Evolutionary conservation across 2,888 invertebrate species (phyloP).

Genomic region (Hydropsyche betteni): DNA sequence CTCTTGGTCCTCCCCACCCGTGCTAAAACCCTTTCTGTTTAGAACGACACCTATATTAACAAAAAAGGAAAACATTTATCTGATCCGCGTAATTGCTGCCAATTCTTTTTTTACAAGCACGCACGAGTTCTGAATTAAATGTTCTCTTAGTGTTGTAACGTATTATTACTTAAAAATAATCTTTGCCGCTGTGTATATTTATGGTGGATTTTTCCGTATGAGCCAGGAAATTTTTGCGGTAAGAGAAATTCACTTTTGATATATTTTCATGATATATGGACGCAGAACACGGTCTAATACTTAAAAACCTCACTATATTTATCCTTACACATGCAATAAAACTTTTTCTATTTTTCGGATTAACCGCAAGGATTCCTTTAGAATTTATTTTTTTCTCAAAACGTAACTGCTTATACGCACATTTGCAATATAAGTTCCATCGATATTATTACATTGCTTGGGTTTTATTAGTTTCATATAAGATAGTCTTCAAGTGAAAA

Average conservation of each 20-base stretch:
- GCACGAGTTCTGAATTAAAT: too few relatives aligned
- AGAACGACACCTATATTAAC: conserved; percentile 13
- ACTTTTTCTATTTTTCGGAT: conserved; percentile 27
- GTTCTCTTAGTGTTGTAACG: too few relatives aligned
- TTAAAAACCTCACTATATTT: conserved; percentile 18
- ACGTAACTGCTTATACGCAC: too few relatives aligned
- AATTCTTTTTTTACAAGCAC: not conserved
- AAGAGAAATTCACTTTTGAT: conserved; percentile 13
- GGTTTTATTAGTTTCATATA: too few relatives aligned
- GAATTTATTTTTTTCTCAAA: not conserved
- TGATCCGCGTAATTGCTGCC: conserved; percentile 18
- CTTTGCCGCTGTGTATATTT: not conserved
- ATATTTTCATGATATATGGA: conserved; percentile 21
- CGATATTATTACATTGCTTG: too few relatives aligned
- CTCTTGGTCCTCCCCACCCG: too few relatives aligned
- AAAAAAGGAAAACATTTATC: conserved; percentile 30
- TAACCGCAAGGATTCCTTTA: not conserved
- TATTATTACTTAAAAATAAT: too few relatives aligned
- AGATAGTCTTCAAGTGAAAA: too few relatives aligned
- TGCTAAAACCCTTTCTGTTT: conserved; percentile 20
- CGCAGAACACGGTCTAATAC: conserved; percentile 27
- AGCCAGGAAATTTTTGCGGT: not conserved
- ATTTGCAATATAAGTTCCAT: too few relatives aligned
- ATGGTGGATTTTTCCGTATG: not conserved
- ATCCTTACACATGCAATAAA: conserved; percentile 28